phyloP scores from a whole-genome alignment of 2,888 invertebrate species.

The Caenorhabditis panamensis region DNA sequence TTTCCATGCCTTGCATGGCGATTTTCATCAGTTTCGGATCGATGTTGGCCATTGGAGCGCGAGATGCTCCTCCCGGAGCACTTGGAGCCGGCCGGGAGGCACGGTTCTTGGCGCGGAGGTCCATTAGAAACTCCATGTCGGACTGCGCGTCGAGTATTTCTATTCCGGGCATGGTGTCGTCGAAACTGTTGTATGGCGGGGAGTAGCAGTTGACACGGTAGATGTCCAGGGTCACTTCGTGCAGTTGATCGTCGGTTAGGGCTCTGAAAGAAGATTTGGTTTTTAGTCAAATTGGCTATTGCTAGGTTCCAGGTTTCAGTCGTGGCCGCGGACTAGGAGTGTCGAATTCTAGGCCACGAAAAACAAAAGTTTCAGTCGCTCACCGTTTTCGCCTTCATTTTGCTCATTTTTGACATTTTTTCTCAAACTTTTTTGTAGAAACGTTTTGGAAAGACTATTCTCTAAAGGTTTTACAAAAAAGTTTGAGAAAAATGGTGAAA shows the following conservation, averaged over 20 bases:
- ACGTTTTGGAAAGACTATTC: too few relatives aligned
- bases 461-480: too few relatives aligned
- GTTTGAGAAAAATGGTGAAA: too few relatives aligned
- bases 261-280: conserved; percentile 49
- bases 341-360: too few relatives aligned
- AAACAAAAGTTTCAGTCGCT: too few relatives aligned
- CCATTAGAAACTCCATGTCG: conserved; percentile 86
- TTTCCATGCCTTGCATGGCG: conserved; percentile 90
- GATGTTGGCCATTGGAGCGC: background rate
- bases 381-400: too few relatives aligned
- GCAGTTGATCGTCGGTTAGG: conserved; percentile 71
- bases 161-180: conserved; percentile 76
- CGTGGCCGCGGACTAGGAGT: too few relatives aligned
- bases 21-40: conserved; percentile 88
- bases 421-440: too few relatives aligned
- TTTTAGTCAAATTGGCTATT: too few relatives aligned
- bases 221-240: conserved; percentile 82
- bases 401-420: too few relatives aligned
- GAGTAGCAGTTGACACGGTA: conserved; percentile 91
- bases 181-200: conserved; percentile 73
- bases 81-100: conserved; percentile 21
- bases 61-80: background rate
- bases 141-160: conserved; percentile 85
- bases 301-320: too few relatives aligned
- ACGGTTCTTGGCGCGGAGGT: conserved; percentile 56